A percentile compares a stretch with the other conserved stretches of the same genome.
Conservation (phyloP, 2,113 vertebrate genomes). For the Ptychochromis oligacanthus region DNA sequence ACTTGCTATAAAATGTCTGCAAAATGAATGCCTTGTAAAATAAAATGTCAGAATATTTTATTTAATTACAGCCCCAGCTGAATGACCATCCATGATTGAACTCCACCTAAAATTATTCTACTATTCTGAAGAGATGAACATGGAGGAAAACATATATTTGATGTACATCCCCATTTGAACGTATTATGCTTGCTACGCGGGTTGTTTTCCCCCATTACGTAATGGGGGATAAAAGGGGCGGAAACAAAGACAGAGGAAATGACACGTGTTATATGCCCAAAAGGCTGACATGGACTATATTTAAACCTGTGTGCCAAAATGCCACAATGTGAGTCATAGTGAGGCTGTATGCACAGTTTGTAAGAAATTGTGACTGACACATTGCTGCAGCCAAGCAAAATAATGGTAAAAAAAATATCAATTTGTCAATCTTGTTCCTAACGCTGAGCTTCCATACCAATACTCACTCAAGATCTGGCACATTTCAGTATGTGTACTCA, state of each 20-base stretch:
- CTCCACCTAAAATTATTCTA: not conserved
- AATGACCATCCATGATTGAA: not conserved
- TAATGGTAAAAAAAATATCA: too few relatives aligned
- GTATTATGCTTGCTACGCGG: too few relatives aligned
- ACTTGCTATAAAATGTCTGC: not conserved
- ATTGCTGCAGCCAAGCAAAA: not conserved
- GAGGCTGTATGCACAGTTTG: not conserved
- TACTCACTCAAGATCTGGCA: too few relatives aligned
- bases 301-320: not conserved
- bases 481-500: too few relatives aligned
- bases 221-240: not conserved
- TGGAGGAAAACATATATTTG: too few relatives aligned
- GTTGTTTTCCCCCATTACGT: not conserved
- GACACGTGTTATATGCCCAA: not conserved
- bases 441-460: too few relatives aligned
- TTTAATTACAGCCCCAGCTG: not conserved
- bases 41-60: not conserved
- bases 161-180: too few relatives aligned
- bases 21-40: not conserved
- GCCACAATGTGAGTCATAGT: constrained; percentile 21
- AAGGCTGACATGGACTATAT: not conserved
- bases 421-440: too few relatives aligned
- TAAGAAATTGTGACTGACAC: not conserved
- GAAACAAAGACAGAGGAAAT: not conserved
- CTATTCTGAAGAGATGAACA: not conserved